phyloP scores from a whole-genome alignment of 2,888 invertebrate genomes.

The Branchipolynoe longqiensis region DNA sequence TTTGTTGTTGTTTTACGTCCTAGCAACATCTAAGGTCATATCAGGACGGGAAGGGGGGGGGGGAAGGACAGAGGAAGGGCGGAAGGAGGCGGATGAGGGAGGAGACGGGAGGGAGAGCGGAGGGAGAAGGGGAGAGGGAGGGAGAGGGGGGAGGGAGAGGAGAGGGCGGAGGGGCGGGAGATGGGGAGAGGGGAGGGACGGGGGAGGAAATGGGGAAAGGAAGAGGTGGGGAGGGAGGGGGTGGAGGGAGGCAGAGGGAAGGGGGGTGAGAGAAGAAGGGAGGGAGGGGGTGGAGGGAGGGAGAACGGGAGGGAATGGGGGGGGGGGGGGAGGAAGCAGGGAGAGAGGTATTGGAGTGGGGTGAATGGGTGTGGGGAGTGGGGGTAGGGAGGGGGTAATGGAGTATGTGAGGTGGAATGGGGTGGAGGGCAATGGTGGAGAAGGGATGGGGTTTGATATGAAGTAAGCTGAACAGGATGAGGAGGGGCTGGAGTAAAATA shows the following conservation, averaged over 20 bases:
- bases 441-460: not conserved
- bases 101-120: not conserved
- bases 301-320: not conserved
- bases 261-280: not conserved
- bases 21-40: too few relatives aligned
- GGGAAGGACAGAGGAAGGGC: not conserved
- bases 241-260: not conserved
- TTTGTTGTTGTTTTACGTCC: too few relatives aligned
- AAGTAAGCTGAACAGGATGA: not conserved
- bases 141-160: not conserved
- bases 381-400: not conserved
- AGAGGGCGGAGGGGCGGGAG: not conserved
- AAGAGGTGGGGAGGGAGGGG: not conserved
- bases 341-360: not conserved
- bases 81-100: not conserved
- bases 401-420: not conserved
- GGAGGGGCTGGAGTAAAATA: not conserved
- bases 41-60: not conserved
- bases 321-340: not conserved
- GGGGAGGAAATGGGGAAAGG: not conserved
- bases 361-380: not conserved
- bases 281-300: not conserved
- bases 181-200: not conserved
- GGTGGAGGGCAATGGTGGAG: not conserved
- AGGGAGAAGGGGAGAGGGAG: not conserved